A percentile compares a stretch with the other conserved stretches of the same genome.
phyloP scores from a whole-genome alignment of 2,888 invertebrate species.

The Agrenia bidenticulata region DNA sequence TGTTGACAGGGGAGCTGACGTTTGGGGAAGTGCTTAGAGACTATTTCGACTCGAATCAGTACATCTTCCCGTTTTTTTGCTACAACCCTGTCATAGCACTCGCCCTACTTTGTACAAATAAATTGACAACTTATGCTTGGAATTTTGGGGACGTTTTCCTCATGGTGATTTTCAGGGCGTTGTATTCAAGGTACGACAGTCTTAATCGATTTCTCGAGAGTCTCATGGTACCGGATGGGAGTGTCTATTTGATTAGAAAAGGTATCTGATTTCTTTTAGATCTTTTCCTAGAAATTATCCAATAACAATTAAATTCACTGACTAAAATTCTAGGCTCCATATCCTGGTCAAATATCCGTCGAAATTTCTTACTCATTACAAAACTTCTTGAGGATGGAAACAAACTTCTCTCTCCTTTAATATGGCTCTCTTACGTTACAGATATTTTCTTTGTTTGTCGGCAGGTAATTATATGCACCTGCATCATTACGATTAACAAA shows the following conservation, averaged over 20 bases:
- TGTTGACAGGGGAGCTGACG: slow-evolving; percentile 23
- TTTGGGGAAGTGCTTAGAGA: slow-evolving; percentile 38
- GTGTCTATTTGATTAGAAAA: slow-evolving; percentile 26
- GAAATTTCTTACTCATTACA: slow-evolving; percentile 35
- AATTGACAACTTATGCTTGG: slow-evolving; percentile 45
- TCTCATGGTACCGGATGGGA: slow-evolving; percentile 29
- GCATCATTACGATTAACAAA: no score
- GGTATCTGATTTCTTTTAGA: slow-evolving; percentile 14
- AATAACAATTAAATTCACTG: not conserved
- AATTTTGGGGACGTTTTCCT: slow-evolving; percentile 49
- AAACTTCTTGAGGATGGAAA: slow-evolving; percentile 43
- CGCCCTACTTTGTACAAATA: slow-evolving; percentile 39
- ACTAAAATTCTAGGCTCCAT: slow-evolving; percentile 25
- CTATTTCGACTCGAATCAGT: slow-evolving; percentile 43
- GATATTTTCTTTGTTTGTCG: slow-evolving; percentile 52
- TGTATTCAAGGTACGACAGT: slow-evolving; percentile 37
- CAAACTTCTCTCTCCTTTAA: slow-evolving; percentile 39
- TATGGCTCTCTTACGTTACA: slow-evolving; percentile 49
- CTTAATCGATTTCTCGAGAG: slow-evolving; percentile 39
- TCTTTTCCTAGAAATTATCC: no score
- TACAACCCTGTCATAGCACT: slow-evolving; percentile 34
- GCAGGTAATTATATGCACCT: slow-evolving; percentile 44
- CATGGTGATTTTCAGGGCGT: slow-evolving; percentile 41
- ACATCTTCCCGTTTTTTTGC: slow-evolving; percentile 35
- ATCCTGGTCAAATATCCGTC: slow-evolving; percentile 38